Conservation (phyloP, 2,113 vertebrate genomes). For the Cavia aperea region DNA sequence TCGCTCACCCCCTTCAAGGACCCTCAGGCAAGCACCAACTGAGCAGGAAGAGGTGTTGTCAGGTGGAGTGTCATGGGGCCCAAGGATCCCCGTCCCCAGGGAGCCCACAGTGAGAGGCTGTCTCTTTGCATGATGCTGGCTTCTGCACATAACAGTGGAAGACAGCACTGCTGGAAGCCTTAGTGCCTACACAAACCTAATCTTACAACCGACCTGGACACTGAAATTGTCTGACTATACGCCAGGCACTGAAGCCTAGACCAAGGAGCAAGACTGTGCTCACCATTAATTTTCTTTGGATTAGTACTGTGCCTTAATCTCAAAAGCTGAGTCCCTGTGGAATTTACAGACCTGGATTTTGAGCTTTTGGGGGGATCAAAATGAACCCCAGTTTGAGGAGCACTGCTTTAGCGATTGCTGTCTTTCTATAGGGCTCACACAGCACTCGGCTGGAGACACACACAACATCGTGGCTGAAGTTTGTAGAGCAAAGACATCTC, state of each 20-base stretch:
- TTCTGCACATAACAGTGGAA: neutral
- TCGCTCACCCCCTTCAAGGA: fast-evolving
- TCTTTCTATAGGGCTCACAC: neutral
- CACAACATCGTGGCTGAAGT: fast-evolving
- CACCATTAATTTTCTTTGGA: neutral
- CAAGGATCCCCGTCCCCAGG: neutral
- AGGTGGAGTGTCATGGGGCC: fast-evolving
- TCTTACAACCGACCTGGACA: neutral
- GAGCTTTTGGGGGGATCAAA: neutral
- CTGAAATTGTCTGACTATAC: neutral
- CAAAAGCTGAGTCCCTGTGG: neutral
- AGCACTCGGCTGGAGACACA: neutral
- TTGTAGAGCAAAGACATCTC: neutral
- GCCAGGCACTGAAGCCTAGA: neutral
- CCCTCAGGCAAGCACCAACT: fast-evolving
- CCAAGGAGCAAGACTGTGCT: no score
- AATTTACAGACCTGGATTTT: neutral
- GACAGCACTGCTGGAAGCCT: fast-evolving
- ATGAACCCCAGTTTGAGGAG: neutral
- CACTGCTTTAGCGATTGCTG: no score
- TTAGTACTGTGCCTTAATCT: neutral
- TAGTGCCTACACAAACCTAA: neutral
- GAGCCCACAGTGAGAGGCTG: neutral
- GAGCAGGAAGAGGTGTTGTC: neutral
- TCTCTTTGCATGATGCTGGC: neutral